Evolutionary conservation across 2,797 vertebrate genomes (phyloP).

Genomic region (Hyperoplus lanceolatus): DNA sequence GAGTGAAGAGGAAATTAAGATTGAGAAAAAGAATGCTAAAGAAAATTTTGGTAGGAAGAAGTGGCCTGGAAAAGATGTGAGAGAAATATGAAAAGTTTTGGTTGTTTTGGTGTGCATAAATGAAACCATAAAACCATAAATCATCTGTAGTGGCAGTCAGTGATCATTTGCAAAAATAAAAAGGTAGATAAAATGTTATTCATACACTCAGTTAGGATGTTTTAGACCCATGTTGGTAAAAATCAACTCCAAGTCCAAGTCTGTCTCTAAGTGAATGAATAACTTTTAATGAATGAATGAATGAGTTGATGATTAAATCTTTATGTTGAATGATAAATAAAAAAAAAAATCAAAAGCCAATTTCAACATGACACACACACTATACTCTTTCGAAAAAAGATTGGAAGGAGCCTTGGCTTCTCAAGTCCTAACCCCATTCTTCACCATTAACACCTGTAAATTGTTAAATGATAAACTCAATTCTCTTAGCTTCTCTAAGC

Average conservation of each 20-base stretch:
- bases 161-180: neutral
- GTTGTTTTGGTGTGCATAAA: neutral
- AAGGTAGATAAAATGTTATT: neutral
- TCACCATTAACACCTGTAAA: too few species aligned
- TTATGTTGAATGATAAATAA: too few species aligned
- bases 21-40: neutral
- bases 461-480: too few species aligned
- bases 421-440: too few species aligned
- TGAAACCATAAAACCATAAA: neutral
- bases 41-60: neutral
- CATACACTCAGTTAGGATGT: neutral
- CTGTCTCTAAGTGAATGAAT: neutral
- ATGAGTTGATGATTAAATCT: too few species aligned
- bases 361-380: too few species aligned
- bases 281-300: too few species aligned
- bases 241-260: neutral
- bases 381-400: too few species aligned
- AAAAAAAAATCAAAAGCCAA: too few species aligned
- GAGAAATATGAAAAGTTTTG: neutral
- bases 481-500: neutral
- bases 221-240: neutral
- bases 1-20: slow-evolving; percentile 5
- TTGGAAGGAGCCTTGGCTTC: too few species aligned
- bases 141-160: neutral
- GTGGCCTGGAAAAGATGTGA: neutral